A percentile compares a stretch with the other conserved stretches of the same genome.
These are phyloP conservation scores for Epicauta chinensis DNA, from an alignment of 1,140 invertebrate genomes.

Conservation along the genomic window DNA sequence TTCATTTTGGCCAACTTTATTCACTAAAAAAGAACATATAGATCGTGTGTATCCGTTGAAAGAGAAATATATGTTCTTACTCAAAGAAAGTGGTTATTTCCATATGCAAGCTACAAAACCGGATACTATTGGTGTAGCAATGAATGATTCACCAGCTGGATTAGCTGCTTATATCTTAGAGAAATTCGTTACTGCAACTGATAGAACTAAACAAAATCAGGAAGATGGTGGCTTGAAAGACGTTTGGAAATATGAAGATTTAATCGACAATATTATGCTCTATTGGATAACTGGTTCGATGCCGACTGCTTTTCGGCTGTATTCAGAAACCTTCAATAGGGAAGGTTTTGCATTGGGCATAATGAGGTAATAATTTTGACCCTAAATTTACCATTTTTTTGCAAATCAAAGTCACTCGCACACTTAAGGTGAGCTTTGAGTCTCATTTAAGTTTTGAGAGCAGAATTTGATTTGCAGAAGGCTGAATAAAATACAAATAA, in stretches of 20 bases:
- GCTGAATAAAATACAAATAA: slow-evolving; percentile 49
- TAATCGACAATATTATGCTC: slow-evolving; percentile 69
- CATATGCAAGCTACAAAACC: slow-evolving; percentile 82
- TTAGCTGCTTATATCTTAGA: slow-evolving; percentile 68
- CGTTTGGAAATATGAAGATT: slow-evolving; percentile 44
- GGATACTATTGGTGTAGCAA: slow-evolving; percentile 59
- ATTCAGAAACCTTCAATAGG: slow-evolving; percentile 52
- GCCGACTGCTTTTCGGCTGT: slow-evolving; percentile 57
- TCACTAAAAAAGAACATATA: slow-evolving; percentile 50
- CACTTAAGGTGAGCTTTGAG: too few relatives aligned
- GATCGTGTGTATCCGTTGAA: slow-evolving; percentile 56
- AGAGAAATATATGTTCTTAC: slow-evolving; percentile 42
- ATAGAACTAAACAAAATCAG: slow-evolving; percentile 30
- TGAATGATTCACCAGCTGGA: slow-evolving; percentile 58
- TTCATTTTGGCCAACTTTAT: slow-evolving; percentile 47
- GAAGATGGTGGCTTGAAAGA: slow-evolving; percentile 15
- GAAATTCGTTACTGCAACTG: slow-evolving; percentile 63
- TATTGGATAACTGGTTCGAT: slow-evolving; percentile 66
- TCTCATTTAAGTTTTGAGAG: too few relatives aligned
- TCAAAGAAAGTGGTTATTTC: slow-evolving; percentile 71
- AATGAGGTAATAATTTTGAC: slow-evolving; percentile 42
- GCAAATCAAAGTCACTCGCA: too few relatives aligned
- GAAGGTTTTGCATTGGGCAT: slow-evolving; percentile 38
- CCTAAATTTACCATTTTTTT: not conserved
- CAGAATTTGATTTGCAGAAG: slow-evolving; percentile 45